Base-by-base conservation (phyloP, 1,140 invertebrate genomes). In the Tribolium castaneum region DNA sequence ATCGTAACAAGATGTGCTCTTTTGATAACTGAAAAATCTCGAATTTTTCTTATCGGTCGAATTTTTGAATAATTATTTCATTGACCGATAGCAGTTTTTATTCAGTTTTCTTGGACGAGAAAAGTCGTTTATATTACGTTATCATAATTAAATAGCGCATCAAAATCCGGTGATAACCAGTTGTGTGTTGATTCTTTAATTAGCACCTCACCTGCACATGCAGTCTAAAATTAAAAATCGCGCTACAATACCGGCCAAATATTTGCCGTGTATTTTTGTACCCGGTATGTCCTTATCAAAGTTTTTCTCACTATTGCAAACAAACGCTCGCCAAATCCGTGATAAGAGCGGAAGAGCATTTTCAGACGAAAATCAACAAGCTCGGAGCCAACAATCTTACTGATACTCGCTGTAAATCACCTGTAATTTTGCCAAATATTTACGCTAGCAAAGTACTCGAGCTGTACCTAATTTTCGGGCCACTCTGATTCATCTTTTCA, bases 371-470 rank as follows among this genome's bases (percentile, higher is more conserved):
- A 59, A 59, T 59, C 54, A 59, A 59, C 54, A 59, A 25, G 10
- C 54, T 25, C 54, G 54, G 54, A 59, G 54, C 54, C 54, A 59
- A 59, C 54, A 59, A 9, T 59, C 54, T 59, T 59, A 6, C 22
- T 56, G 52, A 56, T 56, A 56, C 16, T 59, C 14, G 19, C n/a
- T n/a, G n/a, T 59, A 59, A 59, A 59, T 59, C 54, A 59, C 54
- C 54, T 59, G 54, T 59, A 59, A 59, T 59, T 59, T 59, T 59
- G 54, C 54, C 54, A 59, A 59, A 59, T 59, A 59, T 59, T 59
- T 59, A 59, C 54, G 54, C 19, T 59, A 0, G 3, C 6, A 22
- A 19, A 19, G 14, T 59, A 9, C 39, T 45, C 25, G 25, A 45
- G 39, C 39, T 45, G 39, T 45, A 45, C 39, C 2, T 3, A 45